These are phyloP conservation scores for Phenganax subtilis DNA, from an alignment of 92 coral and sea anemone genomes.

Conservation along the genomic window DNA sequence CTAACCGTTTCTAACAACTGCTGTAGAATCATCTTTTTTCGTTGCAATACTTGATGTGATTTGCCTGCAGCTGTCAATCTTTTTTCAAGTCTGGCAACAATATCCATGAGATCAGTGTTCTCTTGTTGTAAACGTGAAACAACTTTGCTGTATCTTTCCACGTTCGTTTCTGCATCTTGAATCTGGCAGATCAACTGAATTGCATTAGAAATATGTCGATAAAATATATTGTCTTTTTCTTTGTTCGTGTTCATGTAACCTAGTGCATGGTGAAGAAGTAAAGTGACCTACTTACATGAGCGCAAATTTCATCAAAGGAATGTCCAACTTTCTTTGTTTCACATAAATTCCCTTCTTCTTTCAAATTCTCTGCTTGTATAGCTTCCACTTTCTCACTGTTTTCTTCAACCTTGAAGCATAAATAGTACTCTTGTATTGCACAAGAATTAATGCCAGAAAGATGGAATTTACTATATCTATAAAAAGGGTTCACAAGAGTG, in stretches of 20 bases:
- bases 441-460: background rate
- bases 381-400: constrained; percentile 23
- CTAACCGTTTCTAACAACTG: constrained; percentile 81
- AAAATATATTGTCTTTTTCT: too few species aligned
- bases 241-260: too few species aligned
- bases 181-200: constrained; percentile 39
- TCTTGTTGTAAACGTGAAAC: constrained; percentile 84
- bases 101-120: constrained; percentile 67
- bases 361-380: background rate
- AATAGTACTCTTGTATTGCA: background rate
- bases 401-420: constrained; percentile 13
- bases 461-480: background rate
- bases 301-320: constrained; percentile 27
- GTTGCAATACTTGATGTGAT: constrained; percentile 75
- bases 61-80: constrained; percentile 70
- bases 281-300: constrained; percentile 6
- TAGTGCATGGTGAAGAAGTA: too few species aligned
- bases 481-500: background rate
- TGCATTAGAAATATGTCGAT: too few species aligned
- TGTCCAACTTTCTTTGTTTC: background rate
- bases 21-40: constrained; percentile 73
- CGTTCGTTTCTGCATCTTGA: constrained; percentile 85
- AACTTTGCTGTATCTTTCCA: constrained; percentile 80
- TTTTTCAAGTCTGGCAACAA: constrained; percentile 64
- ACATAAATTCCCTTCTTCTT: background rate